phyloP scores from a whole-genome alignment of 2,888 invertebrate species.

The Cancer borealis region DNA sequence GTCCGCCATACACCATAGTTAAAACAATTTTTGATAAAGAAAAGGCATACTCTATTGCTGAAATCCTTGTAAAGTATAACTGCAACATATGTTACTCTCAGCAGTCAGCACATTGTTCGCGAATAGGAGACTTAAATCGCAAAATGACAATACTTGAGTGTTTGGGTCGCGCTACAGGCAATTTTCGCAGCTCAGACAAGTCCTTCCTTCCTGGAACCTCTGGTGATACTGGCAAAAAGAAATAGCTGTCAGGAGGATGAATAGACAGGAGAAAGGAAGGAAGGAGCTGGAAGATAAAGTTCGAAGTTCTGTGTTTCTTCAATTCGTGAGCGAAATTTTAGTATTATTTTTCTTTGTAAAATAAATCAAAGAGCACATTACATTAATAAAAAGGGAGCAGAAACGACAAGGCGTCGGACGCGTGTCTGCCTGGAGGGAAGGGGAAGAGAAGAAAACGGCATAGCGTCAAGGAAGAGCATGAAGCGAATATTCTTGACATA shows the following conservation, averaged over 20 bases:
- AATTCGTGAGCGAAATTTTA: neutral
- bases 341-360: neutral
- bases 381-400: neutral
- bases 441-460: neutral
- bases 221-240: slow-evolving; percentile 34
- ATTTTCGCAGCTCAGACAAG: neutral
- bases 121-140: neutral
- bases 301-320: neutral
- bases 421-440: neutral
- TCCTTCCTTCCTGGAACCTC: neutral
- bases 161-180: neutral
- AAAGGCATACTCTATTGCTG: too few relatives aligned
- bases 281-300: slow-evolving; percentile 9
- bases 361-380: neutral
- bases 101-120: neutral
- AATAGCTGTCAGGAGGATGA: slow-evolving; percentile 7
- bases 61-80: neutral
- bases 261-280: slow-evolving; percentile 6
- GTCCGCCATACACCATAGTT: too few relatives aligned
- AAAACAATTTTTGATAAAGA: too few relatives aligned
- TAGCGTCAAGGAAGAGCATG: neutral
- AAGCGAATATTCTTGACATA: slow-evolving; percentile 20
- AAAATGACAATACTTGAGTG: neutral
- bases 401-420: neutral
- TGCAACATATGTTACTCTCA: neutral